Conservation (phyloP, 2,113 vertebrate species). For the Hemicordylus capensis region DNA sequence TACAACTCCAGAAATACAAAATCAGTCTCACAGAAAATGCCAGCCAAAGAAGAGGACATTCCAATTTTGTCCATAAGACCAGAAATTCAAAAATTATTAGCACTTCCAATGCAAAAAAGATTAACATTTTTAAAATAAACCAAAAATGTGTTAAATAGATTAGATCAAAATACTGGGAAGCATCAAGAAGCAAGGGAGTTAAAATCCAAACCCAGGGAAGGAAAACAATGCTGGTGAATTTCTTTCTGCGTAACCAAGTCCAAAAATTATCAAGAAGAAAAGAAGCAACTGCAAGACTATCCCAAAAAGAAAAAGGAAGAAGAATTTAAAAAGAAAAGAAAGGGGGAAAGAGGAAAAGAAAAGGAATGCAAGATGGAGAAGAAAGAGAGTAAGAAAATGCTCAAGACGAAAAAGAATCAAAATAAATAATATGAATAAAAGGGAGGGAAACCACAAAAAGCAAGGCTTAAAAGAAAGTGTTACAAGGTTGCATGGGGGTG, state of each 20-base stretch:
- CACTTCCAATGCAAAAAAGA: constrained; percentile 9
- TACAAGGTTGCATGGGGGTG: constrained; percentile 47
- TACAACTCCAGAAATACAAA: constrained; percentile 60
- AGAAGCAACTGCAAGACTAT: constrained; percentile 58
- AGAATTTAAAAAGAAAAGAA: constrained; percentile 54
- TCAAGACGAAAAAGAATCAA: constrained; percentile 69
- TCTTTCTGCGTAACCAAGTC: constrained; percentile 44
- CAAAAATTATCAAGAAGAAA: constrained; percentile 55
- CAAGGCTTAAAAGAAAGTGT: constrained; percentile 72
- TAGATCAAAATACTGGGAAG: constrained; percentile 64
- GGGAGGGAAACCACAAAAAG: constrained; percentile 61
- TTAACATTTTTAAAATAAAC: constrained; percentile 54
- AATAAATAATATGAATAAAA: constrained; percentile 56
- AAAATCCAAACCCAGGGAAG: constrained; percentile 65
- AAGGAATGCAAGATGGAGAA: constrained; percentile 50
- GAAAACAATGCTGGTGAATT: constrained; percentile 52
- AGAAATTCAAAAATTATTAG: constrained; percentile 31
- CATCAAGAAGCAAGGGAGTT: constrained; percentile 66
- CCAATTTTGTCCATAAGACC: constrained; percentile 66
- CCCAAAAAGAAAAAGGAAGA: constrained; percentile 65
- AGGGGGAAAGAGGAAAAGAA: constrained; percentile 59
- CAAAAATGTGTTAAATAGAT: constrained; percentile 71
- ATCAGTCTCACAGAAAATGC: constrained; percentile 44
- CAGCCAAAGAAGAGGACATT: constrained; percentile 67
- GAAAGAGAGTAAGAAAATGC: constrained; percentile 52